Conservation (phyloP, 2,113 vertebrate species). For the Bucco capensis region DNA sequence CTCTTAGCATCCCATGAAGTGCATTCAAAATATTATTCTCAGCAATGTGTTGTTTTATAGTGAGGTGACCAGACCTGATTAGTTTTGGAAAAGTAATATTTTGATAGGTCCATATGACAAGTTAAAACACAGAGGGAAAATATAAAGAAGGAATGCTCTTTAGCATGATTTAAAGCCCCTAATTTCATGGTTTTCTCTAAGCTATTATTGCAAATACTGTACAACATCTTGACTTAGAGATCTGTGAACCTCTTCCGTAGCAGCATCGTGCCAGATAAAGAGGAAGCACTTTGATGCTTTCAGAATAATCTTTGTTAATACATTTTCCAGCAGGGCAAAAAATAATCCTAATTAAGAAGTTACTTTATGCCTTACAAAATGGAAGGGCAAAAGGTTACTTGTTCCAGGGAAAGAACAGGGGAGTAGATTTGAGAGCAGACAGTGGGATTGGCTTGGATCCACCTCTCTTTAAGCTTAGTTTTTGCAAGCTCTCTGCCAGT, state of each 20-base stretch:
- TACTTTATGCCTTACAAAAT: constrained; percentile 50
- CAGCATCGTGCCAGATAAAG: constrained; percentile 1
- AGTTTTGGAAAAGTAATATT: neutral
- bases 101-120: neutral
- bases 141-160: neutral
- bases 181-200: neutral
- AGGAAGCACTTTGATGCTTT: neutral
- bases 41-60: neutral
- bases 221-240: neutral
- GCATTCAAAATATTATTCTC: neutral
- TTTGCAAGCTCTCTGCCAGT: constrained; percentile 63
- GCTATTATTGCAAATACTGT: neutral
- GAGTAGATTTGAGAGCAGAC: constrained; percentile 48
- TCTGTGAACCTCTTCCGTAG: neutral
- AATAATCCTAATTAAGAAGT: constrained; percentile 51
- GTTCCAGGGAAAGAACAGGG: constrained; percentile 38
- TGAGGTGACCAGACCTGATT: neutral
- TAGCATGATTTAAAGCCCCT: neutral
- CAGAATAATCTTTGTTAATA: constrained; percentile 12
- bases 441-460: constrained; percentile 54
- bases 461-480: constrained; percentile 39
- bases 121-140: neutral
- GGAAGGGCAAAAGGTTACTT: constrained; percentile 50
- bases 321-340: constrained; percentile 4
- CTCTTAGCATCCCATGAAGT: constrained; percentile 11